Evolutionary conservation across 1,140 invertebrate genomes (phyloP), one percentile per base, ranked within the genome.

Genomic region (Scaptomyza montana): DNA sequence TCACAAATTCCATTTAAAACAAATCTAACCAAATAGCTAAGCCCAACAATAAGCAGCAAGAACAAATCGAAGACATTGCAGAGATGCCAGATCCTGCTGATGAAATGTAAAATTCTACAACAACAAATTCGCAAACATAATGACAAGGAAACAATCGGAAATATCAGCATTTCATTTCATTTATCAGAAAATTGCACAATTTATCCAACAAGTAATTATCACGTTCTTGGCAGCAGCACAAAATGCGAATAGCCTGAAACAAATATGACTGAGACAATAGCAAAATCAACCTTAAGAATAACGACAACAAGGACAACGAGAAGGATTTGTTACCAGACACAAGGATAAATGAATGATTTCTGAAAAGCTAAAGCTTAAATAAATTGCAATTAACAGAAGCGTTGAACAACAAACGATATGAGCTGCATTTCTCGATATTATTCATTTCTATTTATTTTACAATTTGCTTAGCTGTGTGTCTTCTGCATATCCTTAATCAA

Each of bases 331-430:
- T 21, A 41, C 12, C n/a, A 43, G 28, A 56, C 46, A 56, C 46
- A 73, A 19, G 53, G 12, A 55, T 54, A 49, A 41, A 67, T 25
- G 21, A 25, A 2, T 4, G 64, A 49, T 25, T 54, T 64, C 19
- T 30, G 46, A 55, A 71, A 65, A 71, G 33, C 43, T 62, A 61
- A 76, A 65, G 56, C 72, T 62, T 36, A 66, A 25, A 25, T 2
- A 25, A 87, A 89, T 74, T 67, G 68, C 70, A 80, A 86, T 86
- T 76, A 76, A 74, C 71, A 78, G 59, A 39, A 57, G 68, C 41
- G 49, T 68, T 74, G 46, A n/a, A 50, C n/a, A 74, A 51, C 33
- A 36, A 36, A 36, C 43, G 30, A 63, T 77, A 66, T 49, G 41
- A 68, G 65, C 36, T 59, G 46, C 51, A 28, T 56, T 25, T 47